Percentiles rank a stretch among this genome's conserved stretches.
Conservation (phyloP, 2,888 invertebrate species). For the Zaprionus obscuricornis region DNA sequence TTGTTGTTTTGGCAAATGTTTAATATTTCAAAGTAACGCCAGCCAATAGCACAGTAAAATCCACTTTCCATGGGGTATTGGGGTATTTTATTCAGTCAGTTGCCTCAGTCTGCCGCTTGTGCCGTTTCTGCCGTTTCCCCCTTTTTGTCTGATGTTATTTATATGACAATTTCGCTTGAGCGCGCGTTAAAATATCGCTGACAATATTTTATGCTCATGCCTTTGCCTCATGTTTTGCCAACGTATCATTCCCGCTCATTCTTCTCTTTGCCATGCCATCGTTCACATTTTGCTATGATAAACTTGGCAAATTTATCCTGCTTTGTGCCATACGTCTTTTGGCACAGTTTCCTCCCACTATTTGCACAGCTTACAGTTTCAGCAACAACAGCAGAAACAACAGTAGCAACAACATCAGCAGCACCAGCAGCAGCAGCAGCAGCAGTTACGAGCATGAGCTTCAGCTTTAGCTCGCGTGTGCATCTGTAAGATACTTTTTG, state of each 20-base stretch:
- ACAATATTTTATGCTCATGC: conserved; percentile 77
- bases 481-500: conserved; percentile 66
- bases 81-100: neutral
- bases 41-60: conserved; percentile 56
- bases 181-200: conserved; percentile 77
- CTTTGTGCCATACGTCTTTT: conserved; percentile 78
- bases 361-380: conserved; percentile 73
- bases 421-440: too few relatives aligned
- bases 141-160: conserved; percentile 61
- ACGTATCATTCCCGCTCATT: conserved; percentile 37
- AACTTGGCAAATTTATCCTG: conserved; percentile 79
- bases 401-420: too few relatives aligned
- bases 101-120: neutral
- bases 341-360: conserved; percentile 67
- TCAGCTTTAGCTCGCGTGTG: conserved; percentile 41
- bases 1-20: too few relatives aligned
- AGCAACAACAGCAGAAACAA: too few relatives aligned
- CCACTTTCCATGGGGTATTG: conserved; percentile 40
- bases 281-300: conserved; percentile 60
- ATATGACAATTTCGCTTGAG: conserved; percentile 78
- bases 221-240: conserved; percentile 76
- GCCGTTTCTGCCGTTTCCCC: neutral
- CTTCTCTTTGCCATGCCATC: neutral
- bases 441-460: too few relatives aligned
- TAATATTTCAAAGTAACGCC: conserved; percentile 74